These are phyloP conservation scores for Prunella himalayana DNA, from an alignment of 2,113 vertebrate species.

Conservation along the genomic window DNA sequence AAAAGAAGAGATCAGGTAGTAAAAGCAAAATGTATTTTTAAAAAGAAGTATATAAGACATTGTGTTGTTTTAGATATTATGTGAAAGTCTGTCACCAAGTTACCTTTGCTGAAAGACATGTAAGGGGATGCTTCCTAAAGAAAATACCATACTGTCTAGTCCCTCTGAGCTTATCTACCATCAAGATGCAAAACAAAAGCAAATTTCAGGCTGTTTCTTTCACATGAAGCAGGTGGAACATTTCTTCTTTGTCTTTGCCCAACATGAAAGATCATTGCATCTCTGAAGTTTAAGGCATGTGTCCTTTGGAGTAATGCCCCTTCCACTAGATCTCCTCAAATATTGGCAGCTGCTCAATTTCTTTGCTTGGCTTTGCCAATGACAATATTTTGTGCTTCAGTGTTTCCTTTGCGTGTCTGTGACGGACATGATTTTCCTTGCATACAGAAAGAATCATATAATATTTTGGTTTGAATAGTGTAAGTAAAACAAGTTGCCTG, in stretches of 20 bases:
- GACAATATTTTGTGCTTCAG: constrained; percentile 53
- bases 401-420: constrained; percentile 22
- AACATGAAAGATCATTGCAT: constrained; percentile 37
- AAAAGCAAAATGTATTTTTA: neutral
- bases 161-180: neutral
- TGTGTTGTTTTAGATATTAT: neutral
- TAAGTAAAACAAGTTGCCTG: neutral
- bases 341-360: constrained; percentile 31
- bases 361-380: constrained; percentile 53
- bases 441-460: neutral
- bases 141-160: neutral
- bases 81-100: neutral
- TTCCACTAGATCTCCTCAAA: constrained; percentile 31
- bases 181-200: neutral
- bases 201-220: neutral
- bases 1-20: neutral
- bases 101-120: neutral
- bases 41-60: neutral
- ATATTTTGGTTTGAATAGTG: neutral
- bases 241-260: constrained; percentile 37
- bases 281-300: constrained; percentile 28
- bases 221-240: constrained; percentile 13
- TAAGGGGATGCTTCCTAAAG: neutral
- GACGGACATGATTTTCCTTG: constrained; percentile 45
- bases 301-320: constrained; percentile 52